Conservation (phyloP, 2,888 invertebrate genomes). For the Eurois occulta region DNA sequence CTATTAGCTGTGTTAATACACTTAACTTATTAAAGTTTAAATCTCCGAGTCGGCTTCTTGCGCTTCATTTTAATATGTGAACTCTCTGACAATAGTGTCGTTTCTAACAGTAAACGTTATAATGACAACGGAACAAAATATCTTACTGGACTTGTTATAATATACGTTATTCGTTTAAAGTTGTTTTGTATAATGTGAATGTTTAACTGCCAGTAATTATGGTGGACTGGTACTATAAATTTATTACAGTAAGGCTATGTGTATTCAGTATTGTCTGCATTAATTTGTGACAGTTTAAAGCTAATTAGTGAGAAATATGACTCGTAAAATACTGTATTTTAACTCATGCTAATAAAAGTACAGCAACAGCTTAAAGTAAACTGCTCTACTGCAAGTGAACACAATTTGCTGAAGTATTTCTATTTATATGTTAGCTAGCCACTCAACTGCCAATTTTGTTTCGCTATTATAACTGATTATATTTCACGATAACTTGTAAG, state of each 20-base stretch:
- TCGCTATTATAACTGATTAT: constrained; percentile 53
- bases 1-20: constrained; percentile 81
- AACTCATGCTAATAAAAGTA: constrained; percentile 35
- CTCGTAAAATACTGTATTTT: background rate
- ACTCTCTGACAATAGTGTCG: constrained; percentile 54
- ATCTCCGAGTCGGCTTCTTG: constrained; percentile 65
- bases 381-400: constrained; percentile 6
- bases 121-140: constrained; percentile 42
- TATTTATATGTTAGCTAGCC: constrained; percentile 43
- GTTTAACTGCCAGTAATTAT: constrained; percentile 24
- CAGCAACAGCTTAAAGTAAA: constrained; percentile 9
- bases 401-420: constrained; percentile 54
- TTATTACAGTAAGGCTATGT: constrained; percentile 18
- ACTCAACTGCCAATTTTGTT: constrained; percentile 58
- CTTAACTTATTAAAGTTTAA: constrained; percentile 68
- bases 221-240: constrained; percentile 10
- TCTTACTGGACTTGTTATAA: constrained; percentile 11
- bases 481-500: constrained; percentile 59
- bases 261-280: constrained; percentile 3
- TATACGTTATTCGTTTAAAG: constrained; percentile 10
- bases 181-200: constrained; percentile 20
- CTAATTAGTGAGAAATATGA: constrained; percentile 21
- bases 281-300: constrained; percentile 24
- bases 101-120: constrained; percentile 52
- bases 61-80: constrained; percentile 58